A percentile compares a stretch with the other conserved stretches of the same genome.
Conservation (phyloP, 2,888 invertebrate species). For the Drosophila macrospina region DNA sequence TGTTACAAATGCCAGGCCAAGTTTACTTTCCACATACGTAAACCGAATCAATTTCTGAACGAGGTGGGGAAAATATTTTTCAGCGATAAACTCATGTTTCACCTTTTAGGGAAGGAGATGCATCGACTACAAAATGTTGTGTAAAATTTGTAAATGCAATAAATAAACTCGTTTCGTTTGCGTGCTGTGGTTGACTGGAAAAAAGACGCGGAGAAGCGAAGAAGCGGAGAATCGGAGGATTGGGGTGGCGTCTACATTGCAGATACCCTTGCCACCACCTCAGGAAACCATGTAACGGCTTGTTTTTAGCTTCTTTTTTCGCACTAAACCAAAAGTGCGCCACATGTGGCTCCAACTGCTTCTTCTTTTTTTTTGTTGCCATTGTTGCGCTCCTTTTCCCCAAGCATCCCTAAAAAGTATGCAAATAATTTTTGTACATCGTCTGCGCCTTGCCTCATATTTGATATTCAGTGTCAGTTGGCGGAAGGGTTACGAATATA, state of each 20-base stretch:
- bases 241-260: constrained; percentile 17
- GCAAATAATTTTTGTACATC: constrained; percentile 73
- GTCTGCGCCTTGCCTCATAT: constrained; percentile 68
- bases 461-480: constrained; percentile 80
- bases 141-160: constrained; percentile 81
- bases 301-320: constrained; percentile 53
- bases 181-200: constrained; percentile 47
- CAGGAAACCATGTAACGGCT: constrained; percentile 63
- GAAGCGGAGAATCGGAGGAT: too few relatives aligned
- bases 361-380: constrained; percentile 18
- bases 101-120: constrained; percentile 51
- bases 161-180: constrained; percentile 79
- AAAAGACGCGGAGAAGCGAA: background rate
- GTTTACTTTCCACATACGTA: constrained; percentile 63
- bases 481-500: constrained; percentile 75
- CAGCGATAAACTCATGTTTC: constrained; percentile 76
- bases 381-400: constrained; percentile 37
- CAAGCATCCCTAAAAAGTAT: constrained; percentile 78
- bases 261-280: constrained; percentile 43
- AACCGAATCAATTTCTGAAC: constrained; percentile 73
- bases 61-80: constrained; percentile 45
- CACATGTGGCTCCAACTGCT: constrained; percentile 54
- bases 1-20: constrained; percentile 68
- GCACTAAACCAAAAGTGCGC: constrained; percentile 61
- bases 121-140: constrained; percentile 76